Evolutionary conservation across 1,140 invertebrate genomes (phyloP), one percentile per base, ranked within the genome.

Genomic region (Drosophila repletoides): DNA sequence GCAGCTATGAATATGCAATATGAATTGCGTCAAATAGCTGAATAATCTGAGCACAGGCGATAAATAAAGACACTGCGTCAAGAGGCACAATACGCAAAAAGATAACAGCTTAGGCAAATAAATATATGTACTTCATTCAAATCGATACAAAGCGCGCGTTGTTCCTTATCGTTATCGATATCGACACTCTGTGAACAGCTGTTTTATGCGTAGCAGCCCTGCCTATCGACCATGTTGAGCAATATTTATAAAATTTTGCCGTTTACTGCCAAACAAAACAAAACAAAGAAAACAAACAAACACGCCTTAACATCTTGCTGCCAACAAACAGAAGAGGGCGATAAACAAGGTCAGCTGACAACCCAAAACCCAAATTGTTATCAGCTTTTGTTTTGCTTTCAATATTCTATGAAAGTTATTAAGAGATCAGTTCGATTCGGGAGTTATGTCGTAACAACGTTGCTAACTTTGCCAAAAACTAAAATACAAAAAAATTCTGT

Each of bases 391-490:
- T 59, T 76, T 59, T 71, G 28, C 52, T 49, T 53, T 66, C 41
- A 48, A 41, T n/a, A 41, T 22, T 12, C 41, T 9, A 0, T 31
- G 15, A 5, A n/a, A 26, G 22, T 26, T 24, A 19, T 15, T 38
- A 15, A 10, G 14, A 17, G n/a, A 12, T 7, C n/a, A n/a, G n/a
- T n/a, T n/a, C n/a, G n/a, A n/a, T 38, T 56, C 12, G 14, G 24
- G 38, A 55, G 29, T 38, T 41, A 72, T 80, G 72, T 76, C 67
- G 72, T 76, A 76, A 72, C 38, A 45, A 53, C 4, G 21, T 46
- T 4, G 10, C 12, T 40, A 21, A 7, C 6, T n/a, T 2, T 5
- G 7, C 4, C 4, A 6, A 26, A 2, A 21, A 34, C 4, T 21
- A 22, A 64, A 43, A 10, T 34, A 48, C 2, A 51, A 26, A 22